Evolutionary conservation across 2,797 vertebrate species (phyloP), one percentile per base, ranked within the genome.

Genomic region (Glossophaga mutica): DNA sequence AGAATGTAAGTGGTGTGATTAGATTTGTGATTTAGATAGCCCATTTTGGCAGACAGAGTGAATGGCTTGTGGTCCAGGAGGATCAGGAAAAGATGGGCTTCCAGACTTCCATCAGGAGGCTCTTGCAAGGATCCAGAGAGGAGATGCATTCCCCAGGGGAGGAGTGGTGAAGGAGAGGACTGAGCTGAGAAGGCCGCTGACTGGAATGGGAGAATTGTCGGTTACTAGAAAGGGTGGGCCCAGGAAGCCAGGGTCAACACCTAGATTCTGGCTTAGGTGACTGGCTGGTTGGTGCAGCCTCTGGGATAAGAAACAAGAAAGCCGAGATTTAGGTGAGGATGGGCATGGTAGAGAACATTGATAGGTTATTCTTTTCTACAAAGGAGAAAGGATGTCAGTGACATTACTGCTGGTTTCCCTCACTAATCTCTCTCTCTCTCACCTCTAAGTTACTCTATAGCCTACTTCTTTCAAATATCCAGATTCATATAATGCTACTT

Each of bases 401-500:
- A 90, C 22, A 70, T 39, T 42, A 88, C 0, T 92, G 34, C 26
- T 65, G 18, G 16, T 90, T 88, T 59, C 34, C 50, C 10, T 95
- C 62, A 83, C 24, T 67, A 15, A 34, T 44, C 26, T 55, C 52
- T 39, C 39, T 39, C 39, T 46, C 32, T 46, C 65, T 71, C 32
- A 71, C 0, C 21, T 82, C 42, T 94, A 57, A 77, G 19, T 74
- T 48, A 78, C 84, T 74, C 22, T 90, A 32, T 4, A 90, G 39
- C 32, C 19, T 39, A 16, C 84, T 85, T 92, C 82, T 52, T 86
- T 95, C 62, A 86, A 88, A 88, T 78, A 94, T 26, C n/a, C 57
- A 55, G n/a, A 81, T 84, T 77, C n/a, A 57, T 14, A 46, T 42
- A 78, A 78, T 6, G 50, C 15, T 48, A 44, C 37, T 88, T 91